Base-by-base conservation (phyloP, 2,888 invertebrate species). In the Cremastinae sp. region DNA sequence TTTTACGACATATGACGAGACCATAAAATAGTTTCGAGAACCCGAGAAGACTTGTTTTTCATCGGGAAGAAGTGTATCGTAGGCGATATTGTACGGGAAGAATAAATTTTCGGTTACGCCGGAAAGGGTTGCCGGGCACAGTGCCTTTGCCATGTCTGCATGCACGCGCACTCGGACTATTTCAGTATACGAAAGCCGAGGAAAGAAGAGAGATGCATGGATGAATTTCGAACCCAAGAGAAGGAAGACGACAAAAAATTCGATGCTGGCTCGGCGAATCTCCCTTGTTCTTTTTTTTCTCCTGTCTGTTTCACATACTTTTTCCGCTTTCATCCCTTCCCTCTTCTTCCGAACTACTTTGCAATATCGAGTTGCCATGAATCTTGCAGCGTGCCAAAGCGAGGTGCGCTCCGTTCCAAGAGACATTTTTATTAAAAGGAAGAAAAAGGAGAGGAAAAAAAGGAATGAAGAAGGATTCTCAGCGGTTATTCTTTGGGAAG, bases 341-440 rank as follows among this genome's bases (percentile, higher is more conserved):
- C 8, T 16, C 41, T 20, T 55, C 70, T 76, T 73, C 55, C 73
- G 69, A 70, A 76, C 76, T 76, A 76, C 76, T 76, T 76, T 76
- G 76, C 76, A 76, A 76, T 76, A 76, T 76, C 76, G 76, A 73
- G 73, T 76, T 70, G 73, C 76, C 76, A 76, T 76, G 76, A 76
- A 76, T 76, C 76, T 76, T 65, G 73, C 69, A 76, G 59, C 69
- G 73, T 76, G 73, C 73, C 76, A 76, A 73, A 73, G 73, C 73
- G 53, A 61, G 61, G 18, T 53, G 73, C 22, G 53, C 62, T 51
- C 45, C 75, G 68, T 72, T 65, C 51, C 72, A 41, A 59, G 59
- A 49, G 61, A 73, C 64, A 64, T 73, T 76, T 76, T 73, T 76
- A 76, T 76, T 72, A 43, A 39, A 41, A 59, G 70, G 65, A 74